These are phyloP conservation scores for Tetraodon nigroviridis DNA, from an alignment of 2,113 vertebrate genomes.

Conservation along the genomic window DNA sequence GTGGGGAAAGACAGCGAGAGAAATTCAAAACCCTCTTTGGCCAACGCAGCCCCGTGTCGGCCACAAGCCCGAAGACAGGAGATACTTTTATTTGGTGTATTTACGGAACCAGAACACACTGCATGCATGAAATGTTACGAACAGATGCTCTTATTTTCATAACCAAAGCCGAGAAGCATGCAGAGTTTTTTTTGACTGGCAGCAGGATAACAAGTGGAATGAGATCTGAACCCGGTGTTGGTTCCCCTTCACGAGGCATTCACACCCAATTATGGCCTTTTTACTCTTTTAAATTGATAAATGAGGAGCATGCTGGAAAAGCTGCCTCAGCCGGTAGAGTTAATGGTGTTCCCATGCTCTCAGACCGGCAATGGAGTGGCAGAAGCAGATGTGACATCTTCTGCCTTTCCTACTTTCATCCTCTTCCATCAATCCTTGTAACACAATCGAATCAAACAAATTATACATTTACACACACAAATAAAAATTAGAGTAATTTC, in stretches of 20 bases:
- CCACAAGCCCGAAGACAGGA: conserved; percentile 50
- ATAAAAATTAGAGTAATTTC: neutral
- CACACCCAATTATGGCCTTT: neutral
- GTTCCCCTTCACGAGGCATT: too few species aligned
- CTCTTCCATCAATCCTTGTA: conserved; percentile 47
- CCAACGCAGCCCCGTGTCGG: conserved; percentile 26
- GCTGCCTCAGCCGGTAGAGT: conserved; percentile 35
- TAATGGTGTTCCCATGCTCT: conserved; percentile 63
- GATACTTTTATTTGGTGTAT: conserved; percentile 42
- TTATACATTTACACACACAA: neutral
- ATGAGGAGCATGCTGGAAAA: conserved; percentile 36
- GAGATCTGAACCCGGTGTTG: conserved; percentile 1
- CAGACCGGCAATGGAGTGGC: conserved; percentile 58
- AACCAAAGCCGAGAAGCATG: conserved; percentile 1
- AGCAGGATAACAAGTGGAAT: conserved; percentile 6
- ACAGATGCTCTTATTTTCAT: conserved; percentile 50
- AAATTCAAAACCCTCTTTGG: conserved; percentile 56
- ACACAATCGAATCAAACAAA: conserved; percentile 41
- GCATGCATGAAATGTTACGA: conserved; percentile 32
- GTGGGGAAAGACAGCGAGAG: conserved; percentile 41
- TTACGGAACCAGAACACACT: conserved; percentile 18
- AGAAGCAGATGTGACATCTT: conserved; percentile 70
- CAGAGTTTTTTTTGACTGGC: conserved; percentile 21
- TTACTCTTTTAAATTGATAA: conserved; percentile 40
- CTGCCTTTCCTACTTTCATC: conserved; percentile 38